These are phyloP conservation scores for Neocloeon triangulifer DNA, from an alignment of 1,140 invertebrate genomes.

Conservation along the genomic window DNA sequence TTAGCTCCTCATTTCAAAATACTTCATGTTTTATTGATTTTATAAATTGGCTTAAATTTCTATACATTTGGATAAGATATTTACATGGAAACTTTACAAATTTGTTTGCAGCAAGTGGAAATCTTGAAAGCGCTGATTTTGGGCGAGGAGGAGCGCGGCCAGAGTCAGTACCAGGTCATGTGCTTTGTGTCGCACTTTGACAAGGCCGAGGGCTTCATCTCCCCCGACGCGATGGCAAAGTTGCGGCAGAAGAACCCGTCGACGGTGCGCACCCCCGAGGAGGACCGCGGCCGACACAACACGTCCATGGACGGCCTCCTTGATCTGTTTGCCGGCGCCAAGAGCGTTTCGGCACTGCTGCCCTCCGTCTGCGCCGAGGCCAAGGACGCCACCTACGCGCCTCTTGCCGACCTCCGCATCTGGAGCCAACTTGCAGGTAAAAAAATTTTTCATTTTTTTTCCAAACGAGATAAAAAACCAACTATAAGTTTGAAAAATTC, in stretches of 20 bases:
- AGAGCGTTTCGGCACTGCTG: constrained; percentile 37
- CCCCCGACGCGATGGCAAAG: constrained; percentile 91
- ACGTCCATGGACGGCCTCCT: constrained; percentile 64
- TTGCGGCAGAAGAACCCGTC: constrained; percentile 79
- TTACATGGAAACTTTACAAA: too few species aligned
- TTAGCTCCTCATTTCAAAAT: too few species aligned
- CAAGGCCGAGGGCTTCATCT: constrained; percentile 74
- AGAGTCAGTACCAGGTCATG: constrained; percentile 72
- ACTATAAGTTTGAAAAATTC: too few species aligned
- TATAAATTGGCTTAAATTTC: too few species aligned
- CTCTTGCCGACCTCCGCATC: constrained; percentile 49
- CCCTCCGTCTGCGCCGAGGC: constrained; percentile 51
- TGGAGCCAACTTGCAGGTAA: constrained; percentile 53
- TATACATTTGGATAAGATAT: too few species aligned
- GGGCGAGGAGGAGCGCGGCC: constrained; percentile 85
- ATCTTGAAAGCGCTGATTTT: constrained; percentile 73
- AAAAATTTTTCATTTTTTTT: too few species aligned
- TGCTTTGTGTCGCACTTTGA: constrained; percentile 79
- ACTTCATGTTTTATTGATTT: too few species aligned
- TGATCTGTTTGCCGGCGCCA: constrained; percentile 47
- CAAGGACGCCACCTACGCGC: constrained; percentile 47
- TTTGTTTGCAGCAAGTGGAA: constrained; percentile 56
- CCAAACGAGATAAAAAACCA: too few species aligned
- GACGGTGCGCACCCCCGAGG: constrained; percentile 63
- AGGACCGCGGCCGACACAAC: constrained; percentile 59